These are phyloP conservation scores for Popillia japonica DNA, from an alignment of 1,140 invertebrate species.

Conservation along the genomic window DNA sequence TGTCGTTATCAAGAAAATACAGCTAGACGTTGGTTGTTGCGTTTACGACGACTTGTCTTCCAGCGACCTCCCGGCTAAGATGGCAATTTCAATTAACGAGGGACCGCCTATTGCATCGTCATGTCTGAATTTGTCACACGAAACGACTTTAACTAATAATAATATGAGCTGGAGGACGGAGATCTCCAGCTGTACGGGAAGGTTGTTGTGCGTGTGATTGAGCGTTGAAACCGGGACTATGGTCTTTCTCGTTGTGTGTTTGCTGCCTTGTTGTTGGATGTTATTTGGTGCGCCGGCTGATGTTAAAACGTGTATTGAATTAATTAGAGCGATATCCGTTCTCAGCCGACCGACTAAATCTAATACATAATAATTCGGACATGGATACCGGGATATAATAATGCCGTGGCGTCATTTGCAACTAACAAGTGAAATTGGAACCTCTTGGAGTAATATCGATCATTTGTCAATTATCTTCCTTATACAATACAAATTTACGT, in stretches of 20 bases:
- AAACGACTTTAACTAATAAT: conserved; percentile 28
- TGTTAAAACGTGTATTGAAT: conserved; percentile 8
- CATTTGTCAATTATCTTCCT: too few relatives aligned
- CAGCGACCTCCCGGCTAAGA: conserved; percentile 36
- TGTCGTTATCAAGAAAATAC: conserved; percentile 46
- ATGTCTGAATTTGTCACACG: conserved; percentile 45
- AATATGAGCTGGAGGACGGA: not conserved
- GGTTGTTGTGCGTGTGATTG: not conserved
- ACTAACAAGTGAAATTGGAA: too few relatives aligned
- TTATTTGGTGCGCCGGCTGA: not conserved
- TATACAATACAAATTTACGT: too few relatives aligned
- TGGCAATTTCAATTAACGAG: conserved; percentile 50
- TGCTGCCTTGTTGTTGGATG: not conserved
- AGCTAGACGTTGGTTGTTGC: conserved; percentile 42
- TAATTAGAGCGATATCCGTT: not conserved
- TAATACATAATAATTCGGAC: too few relatives aligned
- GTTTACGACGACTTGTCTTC: conserved; percentile 40
- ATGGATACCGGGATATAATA: too few relatives aligned
- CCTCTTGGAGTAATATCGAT: too few relatives aligned
- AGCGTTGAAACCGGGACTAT: not conserved
- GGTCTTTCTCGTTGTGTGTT: not conserved
- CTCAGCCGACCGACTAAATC: not conserved
- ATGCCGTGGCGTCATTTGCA: too few relatives aligned
- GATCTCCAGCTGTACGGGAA: not conserved
- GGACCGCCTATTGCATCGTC: conserved; percentile 39